These are phyloP conservation scores for Cyanoliseus patagonus DNA, from an alignment of 2,113 vertebrate species.

Conservation along the genomic window DNA sequence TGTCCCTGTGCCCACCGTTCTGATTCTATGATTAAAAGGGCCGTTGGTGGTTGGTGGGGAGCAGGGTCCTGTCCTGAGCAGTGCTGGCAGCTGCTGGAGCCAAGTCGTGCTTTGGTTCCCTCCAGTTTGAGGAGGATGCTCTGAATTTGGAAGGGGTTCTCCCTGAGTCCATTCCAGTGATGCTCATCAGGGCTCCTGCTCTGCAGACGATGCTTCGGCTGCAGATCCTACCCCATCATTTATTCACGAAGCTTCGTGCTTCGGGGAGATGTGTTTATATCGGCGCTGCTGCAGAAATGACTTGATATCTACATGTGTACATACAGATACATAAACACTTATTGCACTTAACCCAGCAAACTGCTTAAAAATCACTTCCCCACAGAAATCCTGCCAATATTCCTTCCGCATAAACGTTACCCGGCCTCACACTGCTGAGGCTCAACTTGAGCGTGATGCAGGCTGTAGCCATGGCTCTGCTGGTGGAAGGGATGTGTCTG, in stretches of 20 bases:
- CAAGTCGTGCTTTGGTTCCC: neutral
- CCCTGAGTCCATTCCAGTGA: too few species aligned
- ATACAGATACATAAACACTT: neutral
- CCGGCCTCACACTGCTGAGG: neutral
- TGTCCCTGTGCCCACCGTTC: neutral
- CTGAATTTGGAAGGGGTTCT: neutral
- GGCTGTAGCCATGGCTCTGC: neutral
- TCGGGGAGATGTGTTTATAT: neutral
- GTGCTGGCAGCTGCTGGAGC: neutral
- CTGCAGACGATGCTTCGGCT: rapidly evolving
- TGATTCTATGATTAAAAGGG: neutral
- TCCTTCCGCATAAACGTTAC: neutral
- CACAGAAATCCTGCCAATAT: neutral
- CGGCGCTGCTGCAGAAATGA: neutral
- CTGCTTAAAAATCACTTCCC: neutral
- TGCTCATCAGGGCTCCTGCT: neutral
- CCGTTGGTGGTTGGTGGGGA: rapidly evolving
- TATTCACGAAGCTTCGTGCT: rapidly evolving
- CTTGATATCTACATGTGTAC: neutral
- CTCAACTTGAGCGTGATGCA: rapidly evolving
- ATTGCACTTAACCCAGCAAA: neutral
- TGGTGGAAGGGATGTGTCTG: rapidly evolving
- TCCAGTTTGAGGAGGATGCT: neutral
- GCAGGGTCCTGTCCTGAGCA: neutral
- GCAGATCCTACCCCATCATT: neutral